phyloP scores from a whole-genome alignment of 2,888 invertebrate genomes.

The Aphodius sticticus region DNA sequence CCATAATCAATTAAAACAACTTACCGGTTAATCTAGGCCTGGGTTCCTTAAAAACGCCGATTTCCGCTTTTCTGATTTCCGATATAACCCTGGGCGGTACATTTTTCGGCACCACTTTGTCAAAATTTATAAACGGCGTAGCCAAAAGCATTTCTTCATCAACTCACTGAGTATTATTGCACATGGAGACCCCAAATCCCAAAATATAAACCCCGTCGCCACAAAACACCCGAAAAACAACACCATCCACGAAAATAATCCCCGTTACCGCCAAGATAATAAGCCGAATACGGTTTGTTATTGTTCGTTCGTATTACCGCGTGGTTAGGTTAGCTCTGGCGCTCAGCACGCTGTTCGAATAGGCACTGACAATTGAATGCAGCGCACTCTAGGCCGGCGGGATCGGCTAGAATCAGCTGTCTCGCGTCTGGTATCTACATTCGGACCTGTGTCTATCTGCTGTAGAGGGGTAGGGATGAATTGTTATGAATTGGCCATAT shows the following conservation, averaged over 20 bases:
- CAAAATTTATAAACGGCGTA: constrained; percentile 41
- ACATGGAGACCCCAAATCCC: background rate
- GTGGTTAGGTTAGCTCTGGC: no score
- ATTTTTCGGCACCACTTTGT: constrained; percentile 39
- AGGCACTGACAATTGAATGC: no score
- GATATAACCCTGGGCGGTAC: constrained; percentile 58
- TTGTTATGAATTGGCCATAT: no score
- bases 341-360: no score
- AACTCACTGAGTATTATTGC: background rate
- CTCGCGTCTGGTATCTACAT: no score
- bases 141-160: constrained; percentile 40
- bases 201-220: background rate
- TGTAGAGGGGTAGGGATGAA: no score
- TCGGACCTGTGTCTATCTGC: no score
- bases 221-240: constrained; percentile 8
- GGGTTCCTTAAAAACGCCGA: constrained; percentile 45
- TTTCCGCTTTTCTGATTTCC: constrained; percentile 53
- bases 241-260: background rate
- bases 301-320: no score
- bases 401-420: no score
- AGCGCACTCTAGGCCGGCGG: no score
- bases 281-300: no score
- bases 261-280: background rate
- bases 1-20: constrained; percentile 30
- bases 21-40: constrained; percentile 56